phyloP scores from a whole-genome alignment of 2,888 invertebrate species.

The Elegia similella region DNA sequence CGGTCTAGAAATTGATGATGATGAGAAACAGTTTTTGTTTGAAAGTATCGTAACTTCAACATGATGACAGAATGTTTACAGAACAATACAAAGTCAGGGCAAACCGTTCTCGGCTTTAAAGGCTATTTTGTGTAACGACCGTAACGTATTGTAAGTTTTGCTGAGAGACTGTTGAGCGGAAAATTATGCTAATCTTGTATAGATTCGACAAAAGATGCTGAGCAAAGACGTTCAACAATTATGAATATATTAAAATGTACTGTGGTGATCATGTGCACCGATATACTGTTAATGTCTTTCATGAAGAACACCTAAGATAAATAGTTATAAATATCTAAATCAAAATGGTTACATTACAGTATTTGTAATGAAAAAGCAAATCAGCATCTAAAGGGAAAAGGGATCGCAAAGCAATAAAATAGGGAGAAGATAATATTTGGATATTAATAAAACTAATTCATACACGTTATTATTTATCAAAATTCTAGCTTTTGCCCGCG shows the following conservation, averaged over 20 bases:
- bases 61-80: conserved; percentile 31
- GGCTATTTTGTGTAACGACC: conserved; percentile 48
- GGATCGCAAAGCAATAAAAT: too few species aligned
- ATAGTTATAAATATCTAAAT: not conserved
- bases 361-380: too few species aligned
- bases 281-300: not conserved
- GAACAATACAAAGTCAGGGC: conserved; percentile 33
- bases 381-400: too few species aligned
- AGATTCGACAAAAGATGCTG: conserved; percentile 34
- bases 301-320: not conserved
- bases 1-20: conserved; percentile 5
- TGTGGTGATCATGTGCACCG: not conserved
- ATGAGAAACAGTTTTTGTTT: conserved; percentile 12
- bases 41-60: conserved; percentile 11
- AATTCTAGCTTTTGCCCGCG: too few species aligned
- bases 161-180: conserved; percentile 52
- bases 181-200: conserved; percentile 62
- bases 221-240: not conserved
- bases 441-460: too few species aligned
- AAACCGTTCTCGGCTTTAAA: conserved; percentile 38
- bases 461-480: too few species aligned
- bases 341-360: too few species aligned
- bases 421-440: too few species aligned
- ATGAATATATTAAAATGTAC: conserved; percentile 4
- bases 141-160: conserved; percentile 46